Evolutionary conservation across 2,888 invertebrate species (phyloP).

Genomic region (Dyspetes luteomarginatus): DNA sequence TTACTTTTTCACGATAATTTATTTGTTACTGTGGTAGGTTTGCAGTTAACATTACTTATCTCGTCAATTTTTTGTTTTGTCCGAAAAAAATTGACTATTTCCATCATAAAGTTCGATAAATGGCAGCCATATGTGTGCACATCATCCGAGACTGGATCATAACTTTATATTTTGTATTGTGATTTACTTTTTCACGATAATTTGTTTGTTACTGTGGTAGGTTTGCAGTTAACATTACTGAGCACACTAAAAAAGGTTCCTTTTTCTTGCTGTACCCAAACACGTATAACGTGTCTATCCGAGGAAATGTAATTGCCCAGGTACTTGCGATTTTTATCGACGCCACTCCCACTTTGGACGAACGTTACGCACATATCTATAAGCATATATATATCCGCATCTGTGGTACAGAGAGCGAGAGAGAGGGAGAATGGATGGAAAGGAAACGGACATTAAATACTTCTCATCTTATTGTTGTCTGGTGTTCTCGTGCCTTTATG

Average conservation of each 20-base stretch:
- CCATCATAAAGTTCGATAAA: too few relatives aligned
- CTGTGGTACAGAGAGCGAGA: background rate
- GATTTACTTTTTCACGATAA: background rate
- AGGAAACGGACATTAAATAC: constrained; percentile 64
- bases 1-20: constrained; percentile 9
- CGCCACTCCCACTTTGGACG: constrained; percentile 78
- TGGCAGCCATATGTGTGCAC: too few relatives aligned
- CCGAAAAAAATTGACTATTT: too few relatives aligned
- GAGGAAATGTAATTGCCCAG: constrained; percentile 80
- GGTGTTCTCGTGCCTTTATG: constrained; percentile 79
- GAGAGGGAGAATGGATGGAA: constrained; percentile 39
- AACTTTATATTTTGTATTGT: background rate
- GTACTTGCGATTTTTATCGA: constrained; percentile 79
- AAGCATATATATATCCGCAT: background rate
- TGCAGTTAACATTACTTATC: constrained; percentile 72
- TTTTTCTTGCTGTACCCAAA: background rate
- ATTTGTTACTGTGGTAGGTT: constrained; percentile 59
- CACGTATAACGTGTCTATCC: constrained; percentile 57
- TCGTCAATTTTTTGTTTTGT: too few relatives aligned
- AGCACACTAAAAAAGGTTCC: constrained; percentile 50
- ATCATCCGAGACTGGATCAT: too few relatives aligned
- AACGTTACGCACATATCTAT: constrained; percentile 58
- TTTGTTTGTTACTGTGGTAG: constrained; percentile 50
- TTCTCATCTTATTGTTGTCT: constrained; percentile 80
- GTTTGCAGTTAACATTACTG: constrained; percentile 71